Base-by-base conservation (phyloP, 2,113 vertebrate species). In the Lagopus muta region DNA sequence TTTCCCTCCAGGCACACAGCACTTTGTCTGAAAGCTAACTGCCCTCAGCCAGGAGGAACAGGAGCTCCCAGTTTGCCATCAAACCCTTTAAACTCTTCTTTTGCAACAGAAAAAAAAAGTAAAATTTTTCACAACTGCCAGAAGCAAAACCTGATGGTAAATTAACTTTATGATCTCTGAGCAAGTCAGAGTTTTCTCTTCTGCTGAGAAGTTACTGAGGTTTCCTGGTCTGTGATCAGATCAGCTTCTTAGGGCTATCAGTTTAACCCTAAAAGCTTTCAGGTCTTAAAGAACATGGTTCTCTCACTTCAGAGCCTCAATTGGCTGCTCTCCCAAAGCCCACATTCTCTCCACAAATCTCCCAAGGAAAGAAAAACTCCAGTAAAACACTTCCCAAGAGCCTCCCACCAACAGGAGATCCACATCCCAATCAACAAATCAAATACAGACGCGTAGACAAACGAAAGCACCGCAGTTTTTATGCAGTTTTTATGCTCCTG, bases 221-320 rank as follows among this genome's bases (percentile, higher is more conserved):
- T 76, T 45, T 21, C 50, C 58, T 0, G 1, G 38, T 15, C 15
- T 7, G 1, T 4, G 24, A 15, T 57, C 52, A 67, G 42, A 22
- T 32, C 18, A 3, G 32, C 6, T 73, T 42, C 57, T 30, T 1
- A 1, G 47, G 4, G 13, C 58, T 28, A 15, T 16, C 61, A 36
- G 16, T 7, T 82, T 48, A 52, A 7, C 18, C 42, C 12, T 9
- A n/a, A 52, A 58, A 32, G 50, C 13, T 34, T 71, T 75, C 43
- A n/a, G 40, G 15, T 60, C 38, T 60, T 28, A 52, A 18, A 4
- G 34, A 60, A 50, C 1, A 4, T 4, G 18, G 27, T 30, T 67
- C 67, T 67, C 22, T 22, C 47, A 30, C 38, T 60, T 38, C 82
- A 43, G 30, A 47, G 30, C 55, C 67, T 47, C 22, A 8, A 13